Conservation (phyloP, 2,888 invertebrate genomes). For the Anthophora plumipes region DNA sequence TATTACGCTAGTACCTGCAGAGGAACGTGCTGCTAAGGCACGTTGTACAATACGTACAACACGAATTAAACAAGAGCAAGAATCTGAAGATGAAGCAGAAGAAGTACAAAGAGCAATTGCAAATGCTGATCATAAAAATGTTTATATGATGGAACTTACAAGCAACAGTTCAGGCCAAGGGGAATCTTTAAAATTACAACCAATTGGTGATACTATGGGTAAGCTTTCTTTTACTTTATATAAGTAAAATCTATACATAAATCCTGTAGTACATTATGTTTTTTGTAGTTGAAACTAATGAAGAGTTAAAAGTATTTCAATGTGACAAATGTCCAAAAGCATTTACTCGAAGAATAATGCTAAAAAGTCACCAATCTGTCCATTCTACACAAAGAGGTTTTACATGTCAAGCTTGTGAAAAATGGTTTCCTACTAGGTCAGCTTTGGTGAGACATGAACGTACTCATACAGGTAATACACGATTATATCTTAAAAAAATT, state of each 20-base stretch:
- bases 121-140: constrained; percentile 79
- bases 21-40: constrained; percentile 82
- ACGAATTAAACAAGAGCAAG: constrained; percentile 84
- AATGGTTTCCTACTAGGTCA: constrained; percentile 89
- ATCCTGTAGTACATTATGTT: background rate
- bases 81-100: constrained; percentile 82
- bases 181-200: constrained; percentile 76
- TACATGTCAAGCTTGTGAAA: constrained; percentile 87
- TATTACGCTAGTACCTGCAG: constrained; percentile 85
- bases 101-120: constrained; percentile 80
- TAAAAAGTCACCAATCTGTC: constrained; percentile 87
- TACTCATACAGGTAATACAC: constrained; percentile 87
- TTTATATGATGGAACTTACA: constrained; percentile 82
- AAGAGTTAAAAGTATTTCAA: constrained; percentile 86
- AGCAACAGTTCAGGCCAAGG: constrained; percentile 72
- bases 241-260: background rate
- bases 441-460: constrained; percentile 90
- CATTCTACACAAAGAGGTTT: constrained; percentile 87
- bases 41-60: constrained; percentile 82
- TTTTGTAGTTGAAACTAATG: constrained; percentile 75
- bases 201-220: constrained; percentile 75
- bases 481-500: background rate
- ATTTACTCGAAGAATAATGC: constrained; percentile 87
- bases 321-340: constrained; percentile 88
- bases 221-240: constrained; percentile 21